Evolutionary conservation across 2,888 invertebrate species (phyloP), one percentile per base, ranked within the genome.

Genomic region (Augiades crinisus): DNA sequence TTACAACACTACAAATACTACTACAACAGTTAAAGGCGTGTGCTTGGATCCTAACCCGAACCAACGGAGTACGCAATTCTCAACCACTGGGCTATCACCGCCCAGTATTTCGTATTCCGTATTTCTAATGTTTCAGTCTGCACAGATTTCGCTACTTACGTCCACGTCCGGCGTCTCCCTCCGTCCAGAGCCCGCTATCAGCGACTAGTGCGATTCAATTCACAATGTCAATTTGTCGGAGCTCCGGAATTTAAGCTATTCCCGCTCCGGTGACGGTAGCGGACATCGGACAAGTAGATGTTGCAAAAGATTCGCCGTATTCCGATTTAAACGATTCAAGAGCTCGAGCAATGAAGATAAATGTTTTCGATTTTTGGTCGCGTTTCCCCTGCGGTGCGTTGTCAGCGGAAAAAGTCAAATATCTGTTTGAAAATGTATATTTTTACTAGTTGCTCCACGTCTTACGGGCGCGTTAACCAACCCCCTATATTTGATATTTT

Each of bases 211-310:
- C 24, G n/a, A 69, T 70, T 70, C 67, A 68, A 73, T 73, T 70
- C 65, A 57, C 67, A 68, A 64, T 59, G 64, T 62, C 68, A 60
- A 61, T 60, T 61, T 59, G 60, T 50, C 60, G 58, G 54, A 45
- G 58, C 37, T 49, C 55, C 54, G 55, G 68, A 67, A 68, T 70
- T 65, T 64, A 56, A 64, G 64, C 62, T 64, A 68, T 66, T 66
- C 64, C 57, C 65, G 62, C 56, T 58, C 38, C 51, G 54, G 49
- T 55, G 43, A 50, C 53, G 34, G 53, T 17, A 34, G 37, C 34
- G 57, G 30, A 12, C 13, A 12, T 21, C n/a, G 37, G 12, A 37
- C 27, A 22, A 21, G 38, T 16, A 16, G 22, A 17, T 21, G 3
- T 41, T 24, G 27, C 27, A 41, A 40, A 40, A 40, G 27, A 41